These are phyloP conservation scores for Battus philenor DNA, from an alignment of 1,140 invertebrate genomes.

Conservation along the genomic window DNA sequence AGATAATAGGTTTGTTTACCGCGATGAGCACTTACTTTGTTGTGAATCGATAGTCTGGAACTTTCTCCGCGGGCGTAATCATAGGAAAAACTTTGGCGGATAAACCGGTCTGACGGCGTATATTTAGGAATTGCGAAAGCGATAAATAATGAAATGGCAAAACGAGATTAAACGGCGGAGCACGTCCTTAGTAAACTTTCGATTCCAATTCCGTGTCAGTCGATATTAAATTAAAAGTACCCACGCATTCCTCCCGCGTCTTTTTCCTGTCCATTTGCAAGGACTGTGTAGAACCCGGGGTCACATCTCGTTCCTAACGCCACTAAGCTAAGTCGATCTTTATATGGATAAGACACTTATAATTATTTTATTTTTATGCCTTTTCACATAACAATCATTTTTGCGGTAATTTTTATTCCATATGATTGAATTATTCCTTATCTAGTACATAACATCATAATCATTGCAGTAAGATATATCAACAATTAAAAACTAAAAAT, in stretches of 20 bases:
- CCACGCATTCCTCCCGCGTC: constrained; percentile 70
- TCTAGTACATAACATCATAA: no score
- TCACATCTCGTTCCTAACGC: constrained; percentile 60
- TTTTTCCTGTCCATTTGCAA: constrained; percentile 76
- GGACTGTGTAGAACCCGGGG: constrained; percentile 66
- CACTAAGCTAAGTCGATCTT: constrained; percentile 28
- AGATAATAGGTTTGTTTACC: constrained; percentile 16
- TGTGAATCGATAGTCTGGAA: constrained; percentile 3
- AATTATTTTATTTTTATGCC: no score
- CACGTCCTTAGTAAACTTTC: constrained; percentile 68
- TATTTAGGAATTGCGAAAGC: constrained; percentile 22
- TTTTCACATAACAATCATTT: no score
- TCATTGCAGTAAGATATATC: no score
- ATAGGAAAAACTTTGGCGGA: constrained; percentile 15
- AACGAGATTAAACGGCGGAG: constrained; percentile 49
- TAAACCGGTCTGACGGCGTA: constrained; percentile 12
- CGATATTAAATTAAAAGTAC: constrained; percentile 75
- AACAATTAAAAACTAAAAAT: no score
- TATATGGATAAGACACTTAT: constrained; percentile 43
- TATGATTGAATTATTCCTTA: no score
- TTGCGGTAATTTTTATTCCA: no score
- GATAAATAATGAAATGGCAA: constrained; percentile 52
- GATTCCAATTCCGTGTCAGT: constrained; percentile 72
- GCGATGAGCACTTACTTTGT: constrained; percentile 14
- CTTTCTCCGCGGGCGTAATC: constrained; percentile 13